These are phyloP conservation scores for Anoplius nigerrimus DNA, from an alignment of 2,888 invertebrate species.

Conservation along the genomic window DNA sequence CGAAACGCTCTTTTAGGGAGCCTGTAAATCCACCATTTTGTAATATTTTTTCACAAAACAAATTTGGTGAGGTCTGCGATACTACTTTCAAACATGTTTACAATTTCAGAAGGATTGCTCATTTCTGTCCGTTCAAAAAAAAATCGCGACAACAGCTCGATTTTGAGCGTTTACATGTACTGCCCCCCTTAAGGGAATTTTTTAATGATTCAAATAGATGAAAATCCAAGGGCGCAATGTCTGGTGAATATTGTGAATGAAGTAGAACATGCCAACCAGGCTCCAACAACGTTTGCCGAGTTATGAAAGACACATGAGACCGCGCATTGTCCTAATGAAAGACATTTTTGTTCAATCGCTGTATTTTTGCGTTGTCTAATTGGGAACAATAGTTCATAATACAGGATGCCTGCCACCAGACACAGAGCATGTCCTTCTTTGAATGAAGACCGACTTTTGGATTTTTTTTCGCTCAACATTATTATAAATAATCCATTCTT, in stretches of 20 bases:
- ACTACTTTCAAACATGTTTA: no score
- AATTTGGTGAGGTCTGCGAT: no score
- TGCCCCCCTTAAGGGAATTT: no score
- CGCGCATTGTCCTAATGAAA: not conserved
- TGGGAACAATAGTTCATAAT: constrained; percentile 34
- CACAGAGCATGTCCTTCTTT: constrained; percentile 16
- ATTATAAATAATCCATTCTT: constrained; percentile 1
- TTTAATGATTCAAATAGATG: no score
- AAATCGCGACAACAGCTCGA: no score
- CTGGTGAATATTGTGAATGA: constrained; percentile 4
- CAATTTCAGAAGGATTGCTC: no score
- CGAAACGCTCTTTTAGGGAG: no score
- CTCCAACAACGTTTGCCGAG: not conserved
- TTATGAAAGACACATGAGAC: no score
- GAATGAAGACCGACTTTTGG: constrained; percentile 10
- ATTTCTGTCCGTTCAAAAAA: no score
- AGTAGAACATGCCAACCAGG: constrained; percentile 2
- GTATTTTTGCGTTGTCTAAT: constrained; percentile 39
- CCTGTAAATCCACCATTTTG: no score
- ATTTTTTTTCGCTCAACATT: constrained; percentile 20
- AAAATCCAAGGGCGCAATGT: constrained; percentile 4
- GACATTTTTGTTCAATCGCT: constrained; percentile 33
- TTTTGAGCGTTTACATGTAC: no score
- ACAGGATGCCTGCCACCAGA: constrained; percentile 43
- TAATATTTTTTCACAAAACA: no score